Evolutionary conservation across 1,140 invertebrate genomes (phyloP).

Genomic region (Theocolax elegans): DNA sequence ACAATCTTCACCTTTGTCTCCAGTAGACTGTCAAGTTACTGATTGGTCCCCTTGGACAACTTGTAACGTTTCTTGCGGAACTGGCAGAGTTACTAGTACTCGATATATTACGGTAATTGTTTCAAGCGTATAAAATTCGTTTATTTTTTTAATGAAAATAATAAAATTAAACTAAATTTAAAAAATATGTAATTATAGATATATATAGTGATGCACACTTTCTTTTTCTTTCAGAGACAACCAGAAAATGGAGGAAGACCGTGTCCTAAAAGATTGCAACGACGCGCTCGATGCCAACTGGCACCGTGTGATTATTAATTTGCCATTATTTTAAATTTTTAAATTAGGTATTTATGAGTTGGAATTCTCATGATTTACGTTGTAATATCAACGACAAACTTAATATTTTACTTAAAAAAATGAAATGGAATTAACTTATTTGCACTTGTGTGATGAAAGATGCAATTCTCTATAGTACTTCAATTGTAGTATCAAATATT

Average conservation of each 20-base stretch:
- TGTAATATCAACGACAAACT: no score
- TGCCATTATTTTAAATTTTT: no score
- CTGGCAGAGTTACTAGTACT: conserved; percentile 70
- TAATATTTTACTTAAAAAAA: no score
- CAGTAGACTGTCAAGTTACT: conserved; percentile 75
- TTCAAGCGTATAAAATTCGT: no score
- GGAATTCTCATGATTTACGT: no score
- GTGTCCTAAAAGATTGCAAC: conserved; percentile 73
- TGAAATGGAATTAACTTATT: no score
- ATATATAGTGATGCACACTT: no score
- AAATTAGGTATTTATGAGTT: no score
- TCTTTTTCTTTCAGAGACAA: conserved; percentile 63
- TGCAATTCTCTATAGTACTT: no score
- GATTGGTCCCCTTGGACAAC: conserved; percentile 81
- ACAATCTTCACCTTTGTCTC: not conserved
- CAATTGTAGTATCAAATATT: no score
- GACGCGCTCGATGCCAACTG: conserved; percentile 67
- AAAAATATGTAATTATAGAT: not conserved
- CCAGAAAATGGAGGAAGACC: conserved; percentile 76
- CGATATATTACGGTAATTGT: conserved; percentile 70
- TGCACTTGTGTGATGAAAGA: no score
- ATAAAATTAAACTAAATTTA: conserved; percentile 19
- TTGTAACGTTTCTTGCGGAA: conserved; percentile 80
- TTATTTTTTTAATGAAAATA: not conserved
- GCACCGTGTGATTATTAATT: conserved; percentile 53